These are phyloP conservation scores for Lagocephalus sceleratus DNA, from an alignment of 2,797 vertebrate species.

Conservation along the genomic window DNA sequence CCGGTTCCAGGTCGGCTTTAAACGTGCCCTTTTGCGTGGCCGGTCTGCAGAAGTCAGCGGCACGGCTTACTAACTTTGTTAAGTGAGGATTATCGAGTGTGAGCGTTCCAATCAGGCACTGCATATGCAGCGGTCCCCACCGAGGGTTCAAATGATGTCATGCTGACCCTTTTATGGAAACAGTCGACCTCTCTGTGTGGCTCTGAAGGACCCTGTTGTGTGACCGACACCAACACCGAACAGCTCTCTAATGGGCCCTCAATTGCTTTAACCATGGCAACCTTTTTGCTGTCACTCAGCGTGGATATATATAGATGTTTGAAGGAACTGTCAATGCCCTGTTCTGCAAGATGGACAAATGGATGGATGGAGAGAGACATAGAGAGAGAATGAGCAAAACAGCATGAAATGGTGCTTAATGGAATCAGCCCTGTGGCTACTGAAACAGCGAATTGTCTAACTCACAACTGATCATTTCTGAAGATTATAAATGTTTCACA, in stretches of 20 bases:
- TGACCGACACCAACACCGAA: conserved; percentile 29
- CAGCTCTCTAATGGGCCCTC: conserved; percentile 41
- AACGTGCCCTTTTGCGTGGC: no score
- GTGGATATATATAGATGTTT: no score
- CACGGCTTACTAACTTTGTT: no score
- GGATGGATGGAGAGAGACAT: conserved; percentile 3
- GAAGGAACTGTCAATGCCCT: no score
- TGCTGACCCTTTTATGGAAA: no score
- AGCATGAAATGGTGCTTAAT: conserved; percentile 52
- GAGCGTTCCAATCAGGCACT: no score
- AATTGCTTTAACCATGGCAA: conserved; percentile 53
- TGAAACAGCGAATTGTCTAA: conserved; percentile 51
- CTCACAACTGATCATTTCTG: conserved; percentile 32
- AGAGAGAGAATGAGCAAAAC: conserved; percentile 29
- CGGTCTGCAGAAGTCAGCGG: no score
- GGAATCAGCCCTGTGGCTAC: conserved; percentile 51
- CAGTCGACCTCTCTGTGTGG: no score
- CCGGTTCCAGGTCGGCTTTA: conserved; percentile 1
- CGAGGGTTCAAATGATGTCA: no score
- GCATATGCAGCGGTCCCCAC: no score
- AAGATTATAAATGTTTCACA: not conserved
- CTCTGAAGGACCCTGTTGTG: conserved; percentile 19
- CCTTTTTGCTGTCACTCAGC: not conserved
- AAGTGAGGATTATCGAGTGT: no score
- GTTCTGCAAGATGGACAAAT: not conserved